Evolutionary conservation across 1,140 invertebrate genomes (phyloP).

Genomic region (Leguminivora glycinivorella): DNA sequence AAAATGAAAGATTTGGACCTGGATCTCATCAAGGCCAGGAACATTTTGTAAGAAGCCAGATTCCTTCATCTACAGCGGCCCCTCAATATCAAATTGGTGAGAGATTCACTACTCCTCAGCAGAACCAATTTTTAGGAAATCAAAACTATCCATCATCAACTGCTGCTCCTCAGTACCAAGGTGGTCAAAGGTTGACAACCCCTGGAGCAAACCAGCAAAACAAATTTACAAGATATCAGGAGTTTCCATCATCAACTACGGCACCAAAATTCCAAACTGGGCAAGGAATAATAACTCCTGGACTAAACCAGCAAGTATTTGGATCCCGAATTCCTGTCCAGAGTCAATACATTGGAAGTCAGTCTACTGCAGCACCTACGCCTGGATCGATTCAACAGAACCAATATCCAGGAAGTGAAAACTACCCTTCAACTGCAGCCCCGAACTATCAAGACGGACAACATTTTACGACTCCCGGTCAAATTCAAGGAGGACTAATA

Average conservation of each 20-base stretch:
- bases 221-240: neutral
- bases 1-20: neutral
- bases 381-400: neutral
- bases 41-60: neutral
- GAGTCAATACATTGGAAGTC: neutral
- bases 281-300: neutral
- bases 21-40: neutral
- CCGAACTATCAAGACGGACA: conserved; percentile 1
- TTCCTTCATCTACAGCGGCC: neutral
- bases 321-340: neutral
- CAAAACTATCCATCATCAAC: conserved; percentile 6
- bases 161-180: neutral
- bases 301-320: neutral
- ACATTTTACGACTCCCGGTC: neutral
- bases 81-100: neutral
- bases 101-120: neutral
- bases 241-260: neutral
- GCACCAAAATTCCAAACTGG: neutral
- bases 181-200: neutral
- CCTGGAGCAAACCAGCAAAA: neutral
- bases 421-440: neutral
- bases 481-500: neutral
- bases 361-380: neutral
- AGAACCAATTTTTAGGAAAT: neutral
- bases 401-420: neutral